Evolutionary conservation across 2,888 invertebrate species (phyloP), one percentile per base, ranked within the genome.

Genomic region (Monochamus alternatus): DNA sequence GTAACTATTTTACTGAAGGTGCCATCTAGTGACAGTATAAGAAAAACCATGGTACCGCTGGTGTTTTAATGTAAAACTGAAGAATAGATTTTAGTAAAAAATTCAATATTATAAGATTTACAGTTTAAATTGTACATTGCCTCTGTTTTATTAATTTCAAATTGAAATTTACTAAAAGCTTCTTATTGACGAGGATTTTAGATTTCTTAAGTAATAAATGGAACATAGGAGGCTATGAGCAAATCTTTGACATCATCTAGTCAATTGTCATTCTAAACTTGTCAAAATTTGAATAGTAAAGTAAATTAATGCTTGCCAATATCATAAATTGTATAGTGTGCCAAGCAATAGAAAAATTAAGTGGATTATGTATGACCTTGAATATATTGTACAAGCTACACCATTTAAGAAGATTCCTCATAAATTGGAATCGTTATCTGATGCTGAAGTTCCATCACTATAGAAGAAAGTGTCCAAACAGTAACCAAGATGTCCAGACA

Each of bases 311-410:
- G 72, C 38, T 72, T 30, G 32, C 4, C 5, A 55, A 60, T 64
- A 44, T 72, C 8, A 58, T 64, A 72, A 72, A 72, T 72, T 64
- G 22, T 43, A 12, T 64, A 72, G 72, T 72, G 52, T 22, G 14
- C 32, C 63, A 64, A 43, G 2, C 63, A 43, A 55, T 72, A 71
- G 10, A 51, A 4, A 72, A 63, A 38, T 22, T 64, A 31, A 38
- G 64, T 12, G 14, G 64, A 58, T 14, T 72, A 10, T 72, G 72
- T 43, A n/a, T 31, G 31, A 55, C 38, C 55, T 22, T 72, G 64
- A 12, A 52, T 10, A 22, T 43, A 55, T 44, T 71, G 32, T 51
- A 22, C 22, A 22, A 22, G 38, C 38, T 38, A 38, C 38, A 52
- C 4, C 32, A 30, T 51, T 14, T 8, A 8, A 9, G 31, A 62